Conservation (phyloP, 1,140 invertebrate species). For the Heterodera schachtii region DNA sequence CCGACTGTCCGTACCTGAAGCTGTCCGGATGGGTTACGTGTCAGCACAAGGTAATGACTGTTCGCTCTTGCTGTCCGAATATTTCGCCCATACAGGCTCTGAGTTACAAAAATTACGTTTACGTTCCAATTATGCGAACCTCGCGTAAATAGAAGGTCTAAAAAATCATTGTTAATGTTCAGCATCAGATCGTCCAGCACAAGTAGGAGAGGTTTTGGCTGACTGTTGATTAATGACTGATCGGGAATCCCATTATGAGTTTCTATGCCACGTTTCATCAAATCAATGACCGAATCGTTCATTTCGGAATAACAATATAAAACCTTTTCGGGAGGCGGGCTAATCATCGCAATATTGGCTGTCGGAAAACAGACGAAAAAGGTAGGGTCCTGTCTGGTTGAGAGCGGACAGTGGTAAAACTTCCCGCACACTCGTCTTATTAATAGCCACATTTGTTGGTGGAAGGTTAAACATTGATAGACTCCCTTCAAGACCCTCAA, state of each 20-base stretch:
- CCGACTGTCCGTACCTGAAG: no score
- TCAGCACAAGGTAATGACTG: no score
- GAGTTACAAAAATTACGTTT: no score
- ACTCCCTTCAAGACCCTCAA: constrained; percentile 15
- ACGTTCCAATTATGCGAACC: no score
- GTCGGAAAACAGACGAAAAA: constrained; percentile 11
- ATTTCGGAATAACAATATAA: no score
- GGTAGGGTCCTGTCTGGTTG: constrained; percentile 8
- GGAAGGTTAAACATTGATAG: constrained; percentile 3
- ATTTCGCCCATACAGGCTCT: no score
- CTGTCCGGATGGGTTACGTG: no score
- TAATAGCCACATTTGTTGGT: constrained; percentile 12
- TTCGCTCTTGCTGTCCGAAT: no score
- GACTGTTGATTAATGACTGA: background rate
- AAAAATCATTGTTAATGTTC: no score
- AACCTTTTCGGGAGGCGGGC: background rate
- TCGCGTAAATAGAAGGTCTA: no score
- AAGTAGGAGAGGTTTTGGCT: background rate
- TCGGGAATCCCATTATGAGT: background rate
- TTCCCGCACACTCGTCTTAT: background rate
- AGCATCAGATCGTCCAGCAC: no score
- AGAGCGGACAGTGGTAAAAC: constrained; percentile 1
- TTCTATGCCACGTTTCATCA: background rate
- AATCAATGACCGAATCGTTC: no score
- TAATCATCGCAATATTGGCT: background rate